Conservation (phyloP, 2,113 vertebrate species). For the Accipiter cooperii region DNA sequence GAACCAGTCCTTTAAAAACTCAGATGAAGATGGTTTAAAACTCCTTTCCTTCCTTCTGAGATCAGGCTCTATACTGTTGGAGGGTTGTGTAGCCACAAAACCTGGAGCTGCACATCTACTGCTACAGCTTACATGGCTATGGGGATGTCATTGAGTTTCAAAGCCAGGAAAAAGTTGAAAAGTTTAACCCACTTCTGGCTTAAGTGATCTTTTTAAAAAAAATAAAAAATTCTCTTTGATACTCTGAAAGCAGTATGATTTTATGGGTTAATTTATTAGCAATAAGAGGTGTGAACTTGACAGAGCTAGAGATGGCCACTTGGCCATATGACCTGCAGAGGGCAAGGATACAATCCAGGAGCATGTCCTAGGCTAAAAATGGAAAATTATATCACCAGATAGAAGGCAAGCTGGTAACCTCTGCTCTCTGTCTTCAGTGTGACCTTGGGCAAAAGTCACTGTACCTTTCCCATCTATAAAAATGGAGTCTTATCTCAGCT, state of each 20-base stretch:
- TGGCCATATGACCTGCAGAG: not conserved
- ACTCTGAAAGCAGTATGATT: not conserved
- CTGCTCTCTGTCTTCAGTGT: not conserved
- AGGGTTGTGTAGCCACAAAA: not conserved
- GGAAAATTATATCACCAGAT: not conserved
- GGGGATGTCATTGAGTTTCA: not conserved
- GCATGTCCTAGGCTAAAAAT: not conserved
- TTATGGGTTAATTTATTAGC: not conserved
- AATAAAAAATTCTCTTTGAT: not conserved
- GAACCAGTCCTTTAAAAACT: not conserved
- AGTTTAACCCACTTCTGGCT: not conserved
- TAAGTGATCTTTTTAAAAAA: fast-evolving
- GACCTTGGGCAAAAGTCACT: not conserved
- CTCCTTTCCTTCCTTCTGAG: not conserved
- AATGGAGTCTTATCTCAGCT: not conserved
- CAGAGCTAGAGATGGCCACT: not conserved
- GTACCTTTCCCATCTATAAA: not conserved
- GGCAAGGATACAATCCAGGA: not conserved
- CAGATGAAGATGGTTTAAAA: not conserved
- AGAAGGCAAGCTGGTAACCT: not conserved
- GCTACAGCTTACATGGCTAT: not conserved
- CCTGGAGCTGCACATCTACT: not conserved
- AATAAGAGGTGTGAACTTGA: not conserved
- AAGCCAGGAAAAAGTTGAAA: not conserved
- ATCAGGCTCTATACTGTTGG: fast-evolving